A percentile compares a stretch with the other conserved stretches of the same genome.
Evolutionary conservation across 1,140 invertebrate species (phyloP).

Genomic region (Myzus persicae): DNA sequence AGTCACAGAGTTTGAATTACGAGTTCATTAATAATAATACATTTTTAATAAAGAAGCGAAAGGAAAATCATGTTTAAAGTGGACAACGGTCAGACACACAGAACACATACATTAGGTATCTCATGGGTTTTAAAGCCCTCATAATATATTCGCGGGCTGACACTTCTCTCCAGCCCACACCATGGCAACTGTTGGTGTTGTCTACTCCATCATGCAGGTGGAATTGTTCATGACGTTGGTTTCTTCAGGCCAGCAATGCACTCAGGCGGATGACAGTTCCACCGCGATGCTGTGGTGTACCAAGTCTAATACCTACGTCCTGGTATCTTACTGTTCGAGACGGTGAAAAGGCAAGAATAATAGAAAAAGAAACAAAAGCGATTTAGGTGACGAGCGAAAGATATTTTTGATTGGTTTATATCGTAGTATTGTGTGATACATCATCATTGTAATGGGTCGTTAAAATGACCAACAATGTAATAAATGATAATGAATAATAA

Average conservation of each 20-base stretch:
- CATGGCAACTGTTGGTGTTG: not conserved
- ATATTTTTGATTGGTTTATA: not conserved
- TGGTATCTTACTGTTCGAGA: not conserved
- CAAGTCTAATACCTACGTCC: too few species aligned
- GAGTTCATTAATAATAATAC: not conserved
- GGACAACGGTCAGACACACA: not conserved
- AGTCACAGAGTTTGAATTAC: not conserved
- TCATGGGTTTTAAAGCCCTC: not conserved
- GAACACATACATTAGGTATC: not conserved
- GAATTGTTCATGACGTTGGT: not conserved
- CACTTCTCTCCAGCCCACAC: not conserved
- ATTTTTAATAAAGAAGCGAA: not conserved
- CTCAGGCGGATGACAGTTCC: not conserved
- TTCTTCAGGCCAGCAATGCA: not conserved
- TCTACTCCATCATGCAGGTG: not conserved
- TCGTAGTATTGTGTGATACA: too few species aligned
- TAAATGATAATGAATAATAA: not conserved
- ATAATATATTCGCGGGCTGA: not conserved
- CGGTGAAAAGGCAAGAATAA: too few species aligned
- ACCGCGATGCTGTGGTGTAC: not conserved
- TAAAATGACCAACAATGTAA: not conserved
- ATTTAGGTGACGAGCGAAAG: not conserved
- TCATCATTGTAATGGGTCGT: too few species aligned
- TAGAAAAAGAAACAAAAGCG: not conserved
- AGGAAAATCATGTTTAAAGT: not conserved